phyloP scores from a whole-genome alignment of 1,140 invertebrate genomes.

The Drosophila obscura region DNA sequence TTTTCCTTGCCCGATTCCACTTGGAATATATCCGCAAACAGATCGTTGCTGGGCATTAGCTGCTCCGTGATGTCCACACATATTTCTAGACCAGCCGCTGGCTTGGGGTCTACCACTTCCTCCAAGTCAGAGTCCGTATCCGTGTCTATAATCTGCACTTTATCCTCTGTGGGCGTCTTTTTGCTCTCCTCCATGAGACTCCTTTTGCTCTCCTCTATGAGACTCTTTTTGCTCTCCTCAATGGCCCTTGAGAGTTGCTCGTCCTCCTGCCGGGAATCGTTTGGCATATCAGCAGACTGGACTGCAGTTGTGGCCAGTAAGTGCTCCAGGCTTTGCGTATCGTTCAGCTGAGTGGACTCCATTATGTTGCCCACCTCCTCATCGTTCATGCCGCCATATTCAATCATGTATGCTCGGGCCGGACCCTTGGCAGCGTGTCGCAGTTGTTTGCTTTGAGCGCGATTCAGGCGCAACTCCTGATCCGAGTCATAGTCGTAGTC shows the following conservation, averaged over 20 bases:
- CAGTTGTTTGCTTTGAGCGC: slow-evolving; percentile 72
- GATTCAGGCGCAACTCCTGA: slow-evolving; percentile 70
- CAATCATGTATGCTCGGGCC: slow-evolving; percentile 88
- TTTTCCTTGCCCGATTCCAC: background rate
- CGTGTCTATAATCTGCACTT: slow-evolving; percentile 6
- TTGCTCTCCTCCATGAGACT: no score
- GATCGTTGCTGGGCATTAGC: slow-evolving; percentile 86
- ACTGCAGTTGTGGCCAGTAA: slow-evolving; percentile 7
- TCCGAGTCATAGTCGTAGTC: slow-evolving; percentile 74
- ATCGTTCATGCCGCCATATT: slow-evolving; percentile 89
- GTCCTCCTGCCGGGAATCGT: slow-evolving; percentile 49
- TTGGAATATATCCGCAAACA: slow-evolving; percentile 88
- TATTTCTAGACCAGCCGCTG: slow-evolving; percentile 68
- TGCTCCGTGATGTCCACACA: slow-evolving; percentile 70
- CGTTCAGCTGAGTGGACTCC: slow-evolving; percentile 66
- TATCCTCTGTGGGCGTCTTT: background rate
- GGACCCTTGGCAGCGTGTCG: slow-evolving; percentile 83
- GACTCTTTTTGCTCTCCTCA: slow-evolving; percentile 38
- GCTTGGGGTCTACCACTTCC: slow-evolving; percentile 37
- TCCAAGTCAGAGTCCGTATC: slow-evolving; percentile 37
- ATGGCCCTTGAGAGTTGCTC: slow-evolving; percentile 47
- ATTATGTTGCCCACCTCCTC: slow-evolving; percentile 86
- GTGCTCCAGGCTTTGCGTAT: slow-evolving; percentile 50
- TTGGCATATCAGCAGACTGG: slow-evolving; percentile 1
- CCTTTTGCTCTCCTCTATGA: background rate